These are phyloP conservation scores for Proctacanthus coquilletti DNA, from an alignment of 1,140 invertebrate genomes.

Conservation along the genomic window DNA sequence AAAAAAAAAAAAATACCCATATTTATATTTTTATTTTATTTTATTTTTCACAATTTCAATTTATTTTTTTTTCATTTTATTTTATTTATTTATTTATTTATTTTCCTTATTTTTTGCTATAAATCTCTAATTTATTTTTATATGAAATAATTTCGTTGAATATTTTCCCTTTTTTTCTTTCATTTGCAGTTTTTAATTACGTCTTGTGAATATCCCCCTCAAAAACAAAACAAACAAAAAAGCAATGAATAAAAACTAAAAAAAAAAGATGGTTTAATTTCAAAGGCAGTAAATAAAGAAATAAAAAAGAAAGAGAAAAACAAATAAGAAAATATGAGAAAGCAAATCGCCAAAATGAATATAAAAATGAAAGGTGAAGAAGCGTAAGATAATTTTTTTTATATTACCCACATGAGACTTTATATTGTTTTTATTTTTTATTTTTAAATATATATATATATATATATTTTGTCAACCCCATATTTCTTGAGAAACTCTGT, in stretches of 20 bases:
- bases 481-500: no score
- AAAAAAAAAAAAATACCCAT: not conserved
- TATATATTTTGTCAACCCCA: no score
- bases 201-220: conserved; percentile 1
- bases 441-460: no score
- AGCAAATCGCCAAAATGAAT: no score
- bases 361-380: no score
- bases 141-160: not conserved
- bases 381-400: no score
- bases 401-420: no score
- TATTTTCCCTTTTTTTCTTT: conserved; percentile 1
- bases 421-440: no score
- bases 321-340: no score
- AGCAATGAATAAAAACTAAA: not conserved
- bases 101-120: not conserved
- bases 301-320: no score
- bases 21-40: not conserved
- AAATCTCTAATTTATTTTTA: not conserved
- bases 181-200: conserved; percentile 4
- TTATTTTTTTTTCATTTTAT: not conserved
- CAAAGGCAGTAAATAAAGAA: no score
- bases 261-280: not conserved
- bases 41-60: not conserved
- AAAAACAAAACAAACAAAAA: not conserved
- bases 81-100: conserved; percentile 1